Evolutionary conservation across 64 coral and sea anemone genomes (phyloP).

Genomic region (Cladopsammia gracilis): DNA sequence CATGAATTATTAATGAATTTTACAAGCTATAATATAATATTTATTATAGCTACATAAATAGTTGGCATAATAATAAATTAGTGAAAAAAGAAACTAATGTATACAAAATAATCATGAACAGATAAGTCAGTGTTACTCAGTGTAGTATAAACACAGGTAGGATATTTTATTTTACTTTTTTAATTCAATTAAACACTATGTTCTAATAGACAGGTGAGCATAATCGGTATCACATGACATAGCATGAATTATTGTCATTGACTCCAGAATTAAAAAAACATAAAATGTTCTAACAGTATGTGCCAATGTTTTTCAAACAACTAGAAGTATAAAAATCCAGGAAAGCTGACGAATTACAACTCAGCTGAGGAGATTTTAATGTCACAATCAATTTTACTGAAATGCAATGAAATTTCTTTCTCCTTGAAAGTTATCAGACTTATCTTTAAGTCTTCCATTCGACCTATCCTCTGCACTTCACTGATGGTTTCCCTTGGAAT

Average conservation of each 20-base stretch:
- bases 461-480: no score
- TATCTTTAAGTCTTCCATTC: no score
- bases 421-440: no score
- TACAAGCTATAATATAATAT: no score
- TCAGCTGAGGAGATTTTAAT: constrained; percentile 10
- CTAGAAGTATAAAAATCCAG: not conserved
- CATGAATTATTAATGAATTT: no score
- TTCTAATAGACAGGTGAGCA: constrained; percentile 11
- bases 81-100: not conserved
- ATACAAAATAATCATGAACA: constrained; percentile 4
- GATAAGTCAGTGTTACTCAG: not conserved
- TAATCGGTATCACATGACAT: constrained; percentile 21
- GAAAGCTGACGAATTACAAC: constrained; percentile 17
- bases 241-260: not conserved
- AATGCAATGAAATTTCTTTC: no score
- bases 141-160: constrained; percentile 13
- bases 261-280: not conserved
- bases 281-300: no score
- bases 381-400: constrained; percentile 21
- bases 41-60: constrained; percentile 30
- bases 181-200: constrained; percentile 5
- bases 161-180: constrained; percentile 1
- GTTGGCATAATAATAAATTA: constrained; percentile 12
- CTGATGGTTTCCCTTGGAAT: constrained; percentile 8
- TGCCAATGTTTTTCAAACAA: constrained; percentile 11